Base-by-base conservation (phyloP, 53 echinoderm and acorn worm genomes). In the Antedon mediterranea region DNA sequence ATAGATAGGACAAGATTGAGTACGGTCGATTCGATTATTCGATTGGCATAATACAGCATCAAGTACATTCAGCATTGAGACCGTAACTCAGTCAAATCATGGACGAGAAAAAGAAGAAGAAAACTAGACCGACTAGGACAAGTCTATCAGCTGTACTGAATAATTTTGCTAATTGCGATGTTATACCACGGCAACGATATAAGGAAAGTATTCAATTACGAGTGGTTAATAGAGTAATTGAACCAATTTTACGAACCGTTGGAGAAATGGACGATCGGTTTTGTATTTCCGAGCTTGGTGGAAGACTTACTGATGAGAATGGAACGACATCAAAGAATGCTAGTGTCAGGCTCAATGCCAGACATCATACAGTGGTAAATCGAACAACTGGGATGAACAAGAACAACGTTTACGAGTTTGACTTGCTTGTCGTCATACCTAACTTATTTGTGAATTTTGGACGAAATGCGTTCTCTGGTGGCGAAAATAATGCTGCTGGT, bases 181-280 rank as follows among this genome's bases (percentile, higher is more conserved):
- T 87, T 33, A 79, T 73, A 28, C 79, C 80, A 34, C 81, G 77
- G 29, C 83, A 75, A 73, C 42, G 74, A 30, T 77, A 37, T 32
- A 77, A 80, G 0, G 30, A 32, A 29, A 34, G 74, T 28, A 74
- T 29, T 37, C 91, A 89, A 28, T 32, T 80, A 31, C 34, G 83
- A n/a, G 71, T 94, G 20, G 42, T 91, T 31, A 76, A 73, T n/a
- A 80, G 95, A 70, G 87, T 87, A 20, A 43, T 94, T 73, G 81
- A 73, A 70, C 95, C 91, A 5, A 87, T 94, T 75, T 83, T 94
- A 30, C 72, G 33, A 11, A 77, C 78, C 33, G 76, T 94, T 23
- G 88, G 87, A 2, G 77, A 85, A 43, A 43, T 85, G 18, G 95
- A 94, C 74, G 95, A 94, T 77, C 95, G 95, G 80, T 94, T 94